Percentiles rank a stretch among this genome's conserved stretches.
These are phyloP conservation scores for Sialia sialis DNA, from an alignment of 2,113 vertebrate genomes.

Conservation along the genomic window DNA sequence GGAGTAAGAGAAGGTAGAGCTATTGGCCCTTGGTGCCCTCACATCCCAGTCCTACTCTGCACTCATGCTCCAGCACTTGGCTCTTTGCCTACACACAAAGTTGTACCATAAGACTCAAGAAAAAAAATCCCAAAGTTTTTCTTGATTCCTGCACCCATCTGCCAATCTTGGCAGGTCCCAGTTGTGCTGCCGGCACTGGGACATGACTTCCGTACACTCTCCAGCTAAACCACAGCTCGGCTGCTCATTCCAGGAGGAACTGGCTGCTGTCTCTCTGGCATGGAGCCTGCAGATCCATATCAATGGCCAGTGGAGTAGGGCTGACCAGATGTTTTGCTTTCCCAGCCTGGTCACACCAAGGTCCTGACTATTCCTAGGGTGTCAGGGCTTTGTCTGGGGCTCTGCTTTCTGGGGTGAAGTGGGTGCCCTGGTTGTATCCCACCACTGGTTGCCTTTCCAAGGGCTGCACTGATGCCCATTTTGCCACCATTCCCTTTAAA, in stretches of 20 bases:
- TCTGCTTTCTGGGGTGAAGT: background rate
- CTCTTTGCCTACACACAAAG: background rate
- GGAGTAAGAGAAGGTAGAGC: background rate
- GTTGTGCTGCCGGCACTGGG: background rate
- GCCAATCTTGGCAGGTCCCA: background rate
- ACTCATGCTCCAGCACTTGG: rapidly evolving
- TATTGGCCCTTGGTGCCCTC: background rate
- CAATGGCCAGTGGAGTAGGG: background rate
- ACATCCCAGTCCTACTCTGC: background rate
- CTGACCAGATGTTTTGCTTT: background rate
- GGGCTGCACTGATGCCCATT: background rate
- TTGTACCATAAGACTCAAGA: background rate
- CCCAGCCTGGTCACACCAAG: rapidly evolving
- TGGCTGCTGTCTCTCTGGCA: background rate
- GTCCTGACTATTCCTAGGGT: background rate
- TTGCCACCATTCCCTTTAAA: background rate
- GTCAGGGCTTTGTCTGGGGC: background rate
- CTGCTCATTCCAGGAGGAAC: slow-evolving; percentile 7
- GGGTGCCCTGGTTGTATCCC: background rate
- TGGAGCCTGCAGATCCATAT: slow-evolving; percentile 4
- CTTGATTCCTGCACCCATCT: background rate
- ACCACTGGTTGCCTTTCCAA: background rate
- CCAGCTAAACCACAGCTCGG: background rate
- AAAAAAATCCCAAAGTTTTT: background rate
- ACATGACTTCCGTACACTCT: background rate